Conservation (phyloP, 1,140 invertebrate genomes). For the Drosophila sp. region DNA sequence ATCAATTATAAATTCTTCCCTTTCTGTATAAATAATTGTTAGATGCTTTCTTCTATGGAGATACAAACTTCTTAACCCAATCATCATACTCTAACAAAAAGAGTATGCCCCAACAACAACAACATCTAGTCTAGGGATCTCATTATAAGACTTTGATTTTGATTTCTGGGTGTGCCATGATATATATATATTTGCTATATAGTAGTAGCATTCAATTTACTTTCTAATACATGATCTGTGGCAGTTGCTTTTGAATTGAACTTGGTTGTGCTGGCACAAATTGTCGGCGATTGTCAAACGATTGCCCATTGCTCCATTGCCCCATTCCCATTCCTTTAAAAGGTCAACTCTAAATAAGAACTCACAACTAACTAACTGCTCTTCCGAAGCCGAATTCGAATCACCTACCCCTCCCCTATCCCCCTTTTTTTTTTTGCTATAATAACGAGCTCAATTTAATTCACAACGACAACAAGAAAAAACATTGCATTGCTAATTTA, state of each 20-base stretch:
- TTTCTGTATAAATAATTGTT: too few relatives aligned
- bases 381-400: not conserved
- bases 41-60: too few relatives aligned
- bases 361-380: constrained; percentile 12
- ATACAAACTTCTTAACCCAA: too few relatives aligned
- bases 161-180: constrained; percentile 47
- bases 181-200: not conserved
- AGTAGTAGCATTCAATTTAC: constrained; percentile 36
- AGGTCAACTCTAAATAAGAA: constrained; percentile 49
- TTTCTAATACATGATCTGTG: constrained; percentile 71
- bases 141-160: constrained; percentile 18
- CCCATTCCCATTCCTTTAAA: constrained; percentile 45
- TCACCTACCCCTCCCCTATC: not conserved
- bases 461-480: constrained; percentile 22
- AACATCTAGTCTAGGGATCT: constrained; percentile 10
- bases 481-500: constrained; percentile 63
- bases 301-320: not conserved
- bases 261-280: constrained; percentile 46
- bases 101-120: constrained; percentile 17
- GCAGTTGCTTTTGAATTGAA: constrained; percentile 6
- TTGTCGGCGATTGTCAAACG: constrained; percentile 50
- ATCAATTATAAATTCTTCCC: too few relatives aligned
- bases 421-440: not conserved
- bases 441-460: constrained; percentile 52
- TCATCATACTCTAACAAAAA: not conserved